Base-by-base conservation (phyloP, 2,797 vertebrate species). In the Sebastes diploproa region DNA sequence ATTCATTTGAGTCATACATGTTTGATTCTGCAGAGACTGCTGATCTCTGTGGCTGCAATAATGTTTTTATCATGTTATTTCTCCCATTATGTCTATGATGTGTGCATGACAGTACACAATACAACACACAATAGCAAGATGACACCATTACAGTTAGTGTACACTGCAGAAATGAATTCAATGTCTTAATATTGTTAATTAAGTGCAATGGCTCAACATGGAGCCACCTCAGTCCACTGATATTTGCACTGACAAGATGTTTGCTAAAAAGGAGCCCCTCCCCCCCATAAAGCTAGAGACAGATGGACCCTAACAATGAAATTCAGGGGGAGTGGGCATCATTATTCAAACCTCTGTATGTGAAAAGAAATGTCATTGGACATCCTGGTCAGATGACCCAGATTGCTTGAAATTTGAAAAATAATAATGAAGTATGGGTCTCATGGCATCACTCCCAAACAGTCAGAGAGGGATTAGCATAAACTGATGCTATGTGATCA, bases 301-400 rank as follows among this genome's bases (percentile, higher is more conserved):
- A 95, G 92, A 95, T 92, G 92, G 90, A 78, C 83, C 68, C 29
- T 54, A 91, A 92, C 90, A 93, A 94, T 94, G 88, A 79, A 70
- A 64, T 72, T 71, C 74, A 75, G 64, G 66, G 78, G 87, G 83
- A 80, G 86, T 88, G 78, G 77, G 79, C 73, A 72, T 75, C 36
- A 82, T 85, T 78, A 82, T 86, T 82, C 59, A 82, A 65, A 80
- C 23, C 73, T 59, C 22, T 77, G 56, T 52, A 74, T 23, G 6
- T 27, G 25, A 22, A 68, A 72, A 72, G 65, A 66, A 6, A 59
- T 82, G 20, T 90, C 56, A 91, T 92, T 92, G 91, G 86, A 73
- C n/a, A 58, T 3, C 60, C 22, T 2, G 18, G 88, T 94, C 89
- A 91, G 82, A 82, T 93, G 91, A 91, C 83, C 72, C 38, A 54